Conservation (phyloP, 2,888 invertebrate species). For the Caenorhabditis panamensis region DNA sequence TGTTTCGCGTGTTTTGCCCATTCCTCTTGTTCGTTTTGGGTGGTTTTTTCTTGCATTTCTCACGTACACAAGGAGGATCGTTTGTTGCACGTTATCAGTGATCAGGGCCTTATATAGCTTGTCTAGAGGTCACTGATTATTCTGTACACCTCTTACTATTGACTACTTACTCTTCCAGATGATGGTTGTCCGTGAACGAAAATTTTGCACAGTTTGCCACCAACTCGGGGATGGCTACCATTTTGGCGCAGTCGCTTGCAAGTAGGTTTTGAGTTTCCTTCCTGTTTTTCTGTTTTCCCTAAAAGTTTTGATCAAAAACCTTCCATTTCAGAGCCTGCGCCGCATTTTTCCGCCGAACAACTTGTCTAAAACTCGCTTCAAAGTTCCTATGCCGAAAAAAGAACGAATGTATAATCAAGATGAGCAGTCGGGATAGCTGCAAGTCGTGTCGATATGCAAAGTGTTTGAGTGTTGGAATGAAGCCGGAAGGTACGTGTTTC, state of each 20-base stretch:
- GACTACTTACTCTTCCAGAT: too few relatives aligned
- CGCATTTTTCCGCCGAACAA: slow-evolving; percentile 51
- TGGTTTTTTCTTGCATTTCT: slow-evolving; percentile 26
- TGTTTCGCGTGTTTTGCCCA: slow-evolving; percentile 13
- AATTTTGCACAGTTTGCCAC: slow-evolving; percentile 46
- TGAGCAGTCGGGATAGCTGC: slow-evolving; percentile 54
- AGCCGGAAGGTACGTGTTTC: slow-evolving; percentile 32
- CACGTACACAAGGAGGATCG: slow-evolving; percentile 28
- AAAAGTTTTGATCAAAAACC: background rate
- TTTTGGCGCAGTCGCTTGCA: slow-evolving; percentile 54
- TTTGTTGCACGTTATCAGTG: slow-evolving; percentile 8
- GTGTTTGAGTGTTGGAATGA: slow-evolving; percentile 48
- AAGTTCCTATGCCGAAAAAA: slow-evolving; percentile 48
- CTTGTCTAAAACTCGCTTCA: slow-evolving; percentile 23
- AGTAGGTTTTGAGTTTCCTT: slow-evolving; percentile 28
- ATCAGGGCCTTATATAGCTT: slow-evolving; percentile 1
- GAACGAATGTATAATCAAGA: slow-evolving; percentile 42
- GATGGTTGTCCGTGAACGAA: slow-evolving; percentile 37
- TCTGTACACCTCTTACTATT: background rate
- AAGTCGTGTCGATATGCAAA: slow-evolving; percentile 56
- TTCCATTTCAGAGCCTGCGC: slow-evolving; percentile 49
- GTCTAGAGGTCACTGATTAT: background rate
- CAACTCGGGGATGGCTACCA: slow-evolving; percentile 50
- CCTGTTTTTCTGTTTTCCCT: background rate
- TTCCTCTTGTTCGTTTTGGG: background rate